Conservation (phyloP, 2,888 invertebrate genomes). For the Acanthosepion lycidas region DNA sequence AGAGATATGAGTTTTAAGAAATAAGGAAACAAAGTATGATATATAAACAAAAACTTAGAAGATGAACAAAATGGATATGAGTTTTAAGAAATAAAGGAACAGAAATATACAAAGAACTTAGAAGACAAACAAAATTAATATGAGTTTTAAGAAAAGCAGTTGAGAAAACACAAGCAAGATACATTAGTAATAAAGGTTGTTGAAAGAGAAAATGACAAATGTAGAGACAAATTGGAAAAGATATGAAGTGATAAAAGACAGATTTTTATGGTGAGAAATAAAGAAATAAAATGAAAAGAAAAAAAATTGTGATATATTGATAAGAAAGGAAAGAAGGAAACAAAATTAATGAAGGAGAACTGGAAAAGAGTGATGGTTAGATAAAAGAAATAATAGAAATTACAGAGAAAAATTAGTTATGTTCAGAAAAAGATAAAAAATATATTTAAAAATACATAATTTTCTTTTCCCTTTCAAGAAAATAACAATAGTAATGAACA, state of each 20-base stretch:
- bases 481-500: too few species aligned
- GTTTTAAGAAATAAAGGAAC: neutral
- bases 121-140: neutral
- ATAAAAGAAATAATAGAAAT: neutral
- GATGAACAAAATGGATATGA: neutral
- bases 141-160: neutral
- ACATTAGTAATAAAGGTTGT: neutral
- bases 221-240: neutral
- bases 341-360: neutral
- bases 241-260: neutral
- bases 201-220: neutral
- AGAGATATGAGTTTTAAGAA: too few species aligned
- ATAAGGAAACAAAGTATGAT: neutral
- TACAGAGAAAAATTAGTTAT: too few species aligned
- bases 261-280: neutral
- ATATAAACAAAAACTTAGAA: neutral
- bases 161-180: neutral
- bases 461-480: too few species aligned
- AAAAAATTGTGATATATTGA: neutral
- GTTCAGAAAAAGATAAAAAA: too few species aligned
- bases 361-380: neutral
- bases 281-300: neutral
- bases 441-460: too few species aligned
- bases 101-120: neutral
- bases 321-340: neutral